Conservation (phyloP, 2,113 vertebrate species). For the Anarrhichthys ocellatus region DNA sequence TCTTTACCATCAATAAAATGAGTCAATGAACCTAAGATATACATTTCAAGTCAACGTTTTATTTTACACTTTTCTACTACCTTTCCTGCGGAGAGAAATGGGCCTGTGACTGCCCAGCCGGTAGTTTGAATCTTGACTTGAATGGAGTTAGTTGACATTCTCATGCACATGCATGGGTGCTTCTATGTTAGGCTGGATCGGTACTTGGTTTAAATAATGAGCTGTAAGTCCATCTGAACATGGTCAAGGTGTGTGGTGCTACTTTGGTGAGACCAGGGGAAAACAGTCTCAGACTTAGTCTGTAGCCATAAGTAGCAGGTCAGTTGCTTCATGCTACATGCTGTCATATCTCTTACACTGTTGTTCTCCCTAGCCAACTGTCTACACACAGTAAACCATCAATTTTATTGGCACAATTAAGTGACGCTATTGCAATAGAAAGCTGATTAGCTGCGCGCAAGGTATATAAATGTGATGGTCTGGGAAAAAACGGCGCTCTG, state of each 20-base stretch:
- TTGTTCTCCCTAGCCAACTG: background rate
- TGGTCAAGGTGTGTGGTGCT: background rate
- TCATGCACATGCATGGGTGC: background rate
- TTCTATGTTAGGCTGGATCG: background rate
- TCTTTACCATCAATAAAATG: background rate
- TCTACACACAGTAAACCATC: background rate
- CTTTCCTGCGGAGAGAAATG: background rate
- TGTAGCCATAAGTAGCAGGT: background rate
- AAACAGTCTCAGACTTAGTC: background rate
- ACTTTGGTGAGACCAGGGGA: background rate
- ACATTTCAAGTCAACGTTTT: too few relatives aligned
- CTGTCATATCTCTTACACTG: background rate
- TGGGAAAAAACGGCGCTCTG: background rate
- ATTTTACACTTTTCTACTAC: background rate
- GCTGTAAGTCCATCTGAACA: background rate
- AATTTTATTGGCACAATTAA: background rate
- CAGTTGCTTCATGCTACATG: background rate
- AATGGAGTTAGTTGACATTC: background rate
- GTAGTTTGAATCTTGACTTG: background rate
- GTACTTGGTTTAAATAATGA: background rate
- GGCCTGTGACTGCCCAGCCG: background rate
- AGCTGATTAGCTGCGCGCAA: background rate
- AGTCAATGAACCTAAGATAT: background rate
- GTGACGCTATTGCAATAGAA: background rate
- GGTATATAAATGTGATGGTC: background rate